Conservation (phyloP, 2,113 vertebrate species). For the Ursus arctos region DNA sequence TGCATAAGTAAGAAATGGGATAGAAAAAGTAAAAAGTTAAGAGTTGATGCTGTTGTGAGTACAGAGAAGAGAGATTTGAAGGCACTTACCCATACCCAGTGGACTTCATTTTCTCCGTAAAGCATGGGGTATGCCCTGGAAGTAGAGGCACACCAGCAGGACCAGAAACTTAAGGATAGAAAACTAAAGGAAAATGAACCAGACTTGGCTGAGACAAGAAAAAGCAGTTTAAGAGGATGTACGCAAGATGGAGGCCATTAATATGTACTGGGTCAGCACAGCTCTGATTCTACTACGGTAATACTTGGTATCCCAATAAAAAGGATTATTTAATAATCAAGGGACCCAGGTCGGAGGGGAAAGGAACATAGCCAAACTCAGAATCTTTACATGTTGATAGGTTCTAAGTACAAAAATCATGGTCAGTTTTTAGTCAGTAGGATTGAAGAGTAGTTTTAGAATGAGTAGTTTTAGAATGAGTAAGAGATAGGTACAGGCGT, state of each 20-base stretch:
- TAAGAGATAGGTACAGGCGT: background rate
- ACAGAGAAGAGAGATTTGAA: background rate
- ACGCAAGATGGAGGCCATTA: background rate
- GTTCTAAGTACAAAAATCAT: background rate
- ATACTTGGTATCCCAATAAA: background rate
- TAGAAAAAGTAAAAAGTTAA: background rate
- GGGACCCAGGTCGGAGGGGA: background rate
- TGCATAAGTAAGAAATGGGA: background rate
- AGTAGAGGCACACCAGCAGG: background rate
- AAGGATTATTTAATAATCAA: background rate
- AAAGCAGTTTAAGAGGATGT: background rate
- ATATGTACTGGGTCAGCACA: background rate
- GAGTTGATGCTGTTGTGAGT: background rate
- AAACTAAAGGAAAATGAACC: background rate
- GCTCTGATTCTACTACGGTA: background rate
- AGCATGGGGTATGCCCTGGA: background rate
- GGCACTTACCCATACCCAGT: background rate
- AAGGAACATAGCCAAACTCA: background rate
- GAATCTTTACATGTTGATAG: background rate
- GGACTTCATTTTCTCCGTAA: background rate
- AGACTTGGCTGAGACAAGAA: background rate
- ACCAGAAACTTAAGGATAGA: background rate
- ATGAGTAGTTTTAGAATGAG: background rate
- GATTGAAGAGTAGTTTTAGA: background rate
- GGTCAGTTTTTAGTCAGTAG: background rate